Percentiles rank a stretch among this genome's conserved stretches.
phyloP scores from a whole-genome alignment of 1,140 invertebrate genomes.

The Eurosta solidaginis region DNA sequence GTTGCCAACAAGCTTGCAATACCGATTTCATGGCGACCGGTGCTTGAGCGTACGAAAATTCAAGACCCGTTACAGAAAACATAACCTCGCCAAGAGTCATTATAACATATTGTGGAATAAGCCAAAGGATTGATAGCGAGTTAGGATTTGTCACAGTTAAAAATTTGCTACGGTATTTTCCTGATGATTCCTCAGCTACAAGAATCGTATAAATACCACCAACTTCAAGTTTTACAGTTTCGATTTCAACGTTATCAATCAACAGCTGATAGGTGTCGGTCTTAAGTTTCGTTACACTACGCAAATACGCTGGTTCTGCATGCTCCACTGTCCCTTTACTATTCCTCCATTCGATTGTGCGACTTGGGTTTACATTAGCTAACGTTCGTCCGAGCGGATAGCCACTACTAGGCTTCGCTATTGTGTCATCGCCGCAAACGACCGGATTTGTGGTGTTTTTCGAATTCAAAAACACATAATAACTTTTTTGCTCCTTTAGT shows the following conservation, averaged over 20 bases:
- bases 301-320: slow-evolving; percentile 35
- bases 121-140: slow-evolving; percentile 78
- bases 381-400: slow-evolving; percentile 45
- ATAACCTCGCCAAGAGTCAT: slow-evolving; percentile 82
- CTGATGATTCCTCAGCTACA: slow-evolving; percentile 41
- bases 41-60: slow-evolving; percentile 90
- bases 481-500: slow-evolving; percentile 38
- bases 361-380: slow-evolving; percentile 38
- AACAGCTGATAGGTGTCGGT: slow-evolving; percentile 60
- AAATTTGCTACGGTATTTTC: neutral
- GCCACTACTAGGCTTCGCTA: slow-evolving; percentile 51
- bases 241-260: slow-evolving; percentile 45
- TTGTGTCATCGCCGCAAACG: slow-evolving; percentile 41
- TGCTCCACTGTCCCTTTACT: slow-evolving; percentile 38
- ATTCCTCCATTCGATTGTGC: slow-evolving; percentile 37
- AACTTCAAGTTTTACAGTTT: slow-evolving; percentile 52
- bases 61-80: slow-evolving; percentile 90
- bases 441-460: slow-evolving; percentile 14
- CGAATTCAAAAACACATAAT: slow-evolving; percentile 61
- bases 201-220: slow-evolving; percentile 69
- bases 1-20: slow-evolving; percentile 84
- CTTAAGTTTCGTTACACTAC: slow-evolving; percentile 56
- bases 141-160: slow-evolving; percentile 68
- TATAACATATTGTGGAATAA: slow-evolving; percentile 85
- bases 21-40: slow-evolving; percentile 90